Evolutionary conservation across 2,888 invertebrate genomes (phyloP), one percentile per base, ranked within the genome.

Genomic region (Xylota segnis): DNA sequence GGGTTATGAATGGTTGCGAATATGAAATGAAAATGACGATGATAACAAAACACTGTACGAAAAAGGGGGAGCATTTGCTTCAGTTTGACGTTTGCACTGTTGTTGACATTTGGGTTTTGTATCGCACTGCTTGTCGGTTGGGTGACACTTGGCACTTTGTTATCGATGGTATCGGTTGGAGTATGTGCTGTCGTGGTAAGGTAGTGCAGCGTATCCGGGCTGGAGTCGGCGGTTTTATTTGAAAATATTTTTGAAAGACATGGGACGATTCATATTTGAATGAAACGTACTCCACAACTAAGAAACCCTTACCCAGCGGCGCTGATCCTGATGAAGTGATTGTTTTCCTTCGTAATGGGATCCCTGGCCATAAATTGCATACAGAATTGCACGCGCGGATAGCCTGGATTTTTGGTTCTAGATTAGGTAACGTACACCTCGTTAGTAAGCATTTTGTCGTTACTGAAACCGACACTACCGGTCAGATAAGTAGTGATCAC

Each of bases 1-100:
- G 29, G 34, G n/a, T n/a, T 32, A 61, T 40, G 65, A 66, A 7
- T 23, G 9, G 54, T 32, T 16, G 23, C 29, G 45, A 52, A 14
- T 18, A 7, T 56, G 4, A 47, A 71, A 61, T 65, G 54, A 52
- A 61, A 78, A 56, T 78, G 78, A 83, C 75, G 72, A 83, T 79
- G 72, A 72, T 72, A 79, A 83, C 79, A 79, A 83, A 61, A 72
- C 54, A 54, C 45, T 66, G 72, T 59, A 63, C 45, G 72, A 10
- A 58, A 45, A 74, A n/a, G 3, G 47, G 45, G 58, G 52, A 7
- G 65, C 68, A n/a, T 23, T 59, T 4, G 0, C 50, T 63, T 82
- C 18, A 54, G 29, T 66, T 54, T 83, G 77, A 78, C 77, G 40
- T 83, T 58, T 50, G 7, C 12, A 40, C 12, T 59, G 47, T 52